Base-by-base conservation (phyloP, 2,888 invertebrate species). In the Cantharis flavilabris region DNA sequence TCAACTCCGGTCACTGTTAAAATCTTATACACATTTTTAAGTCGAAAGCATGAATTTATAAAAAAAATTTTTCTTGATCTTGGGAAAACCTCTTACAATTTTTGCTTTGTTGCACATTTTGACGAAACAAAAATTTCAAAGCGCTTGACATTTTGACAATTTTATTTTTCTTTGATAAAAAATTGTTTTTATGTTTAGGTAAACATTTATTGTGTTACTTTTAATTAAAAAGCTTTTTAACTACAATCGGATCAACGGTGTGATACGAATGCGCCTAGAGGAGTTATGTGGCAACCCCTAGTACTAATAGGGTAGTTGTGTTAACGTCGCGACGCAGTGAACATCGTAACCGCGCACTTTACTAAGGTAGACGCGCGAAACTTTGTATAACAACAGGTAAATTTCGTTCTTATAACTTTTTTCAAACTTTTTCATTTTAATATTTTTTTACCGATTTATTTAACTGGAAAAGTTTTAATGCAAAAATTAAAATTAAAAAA, bases 271-370 rank as follows among this genome's bases (percentile, higher is more conserved):
- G 77, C 77, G 77, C 77, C 69, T 64, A 67, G 77, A 75, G 75
- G 72, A 49, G 72, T 75, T 72, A 26, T 71, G 75, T 78, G 77
- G 77, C 75, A 75, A 75, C 75, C 77, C 75, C 70, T 72, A 26
- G 77, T 75, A 72, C 77, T 78, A 78, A 75, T 75, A 67, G 75
- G 80, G 79, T 79, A 81, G 81, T 81, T 80, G 79, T 79, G 80
- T 78, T 79, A 78, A 75, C 76, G 79, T 78, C 79, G 81, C 73
- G 80, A 70, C 76, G 75, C 78, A 65, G 81, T 80, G 78, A 78
- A 78, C 80, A 76, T 80, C 81, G 79, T 71, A 76, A 62, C 64
- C 70, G 70, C 71, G 72, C 72, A 28, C 67, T 70, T 14, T 30
- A 73, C 69, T 64, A 23, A 73, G 28, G 49, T 70, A 71, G 72